Base-by-base conservation (phyloP, 2,888 invertebrate species). In the Tipula vernalis region DNA sequence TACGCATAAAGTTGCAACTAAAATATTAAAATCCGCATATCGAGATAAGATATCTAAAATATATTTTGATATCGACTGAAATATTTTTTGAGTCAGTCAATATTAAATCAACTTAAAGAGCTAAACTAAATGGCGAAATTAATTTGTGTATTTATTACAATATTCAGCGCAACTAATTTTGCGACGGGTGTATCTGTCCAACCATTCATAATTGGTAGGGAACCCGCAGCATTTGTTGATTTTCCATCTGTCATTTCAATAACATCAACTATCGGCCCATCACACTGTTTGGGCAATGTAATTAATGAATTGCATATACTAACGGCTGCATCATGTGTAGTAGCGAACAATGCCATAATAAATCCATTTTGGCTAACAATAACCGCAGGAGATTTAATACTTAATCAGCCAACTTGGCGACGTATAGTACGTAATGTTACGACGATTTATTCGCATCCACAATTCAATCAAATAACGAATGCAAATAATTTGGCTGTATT, bases 381-480 rank as follows among this genome's bases (percentile, higher is more conserved):
- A 8, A 87, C 85, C 18, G 87, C 87, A 8, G 88, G 88, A 2
- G 88, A 88, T 86, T 57, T 88, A 36, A 86, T 86, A 44, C 86
- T 88, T 8, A 51, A 85, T 12, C 85, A 85, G 39, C 87, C 86
- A 41, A 86, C 87, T 0, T 86, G 51, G 12, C 85, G 87, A 39
- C 86, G 87, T 15, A 71, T 87, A 15, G 83, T 86, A 41, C 83
- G 88, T 36, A 87, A 87, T 28, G 87, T 87, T 1, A 86, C 87
- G 1, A 83, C 87, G 13, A 85, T 87, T 36, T 88, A 86, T 87
- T 42, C 86, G 1, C 87, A 88, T 86, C 83, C 83, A 15, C 28
- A 41, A 10, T 87, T 41, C 42, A 87, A 87, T 85, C 86, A 87
- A 18, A n/a, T 85, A 5, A 87, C 88, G 10, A 57, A 84, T 10